These are phyloP conservation scores for Bradypus variegatus DNA, from an alignment of 2,797 vertebrate genomes.

Conservation along the genomic window DNA sequence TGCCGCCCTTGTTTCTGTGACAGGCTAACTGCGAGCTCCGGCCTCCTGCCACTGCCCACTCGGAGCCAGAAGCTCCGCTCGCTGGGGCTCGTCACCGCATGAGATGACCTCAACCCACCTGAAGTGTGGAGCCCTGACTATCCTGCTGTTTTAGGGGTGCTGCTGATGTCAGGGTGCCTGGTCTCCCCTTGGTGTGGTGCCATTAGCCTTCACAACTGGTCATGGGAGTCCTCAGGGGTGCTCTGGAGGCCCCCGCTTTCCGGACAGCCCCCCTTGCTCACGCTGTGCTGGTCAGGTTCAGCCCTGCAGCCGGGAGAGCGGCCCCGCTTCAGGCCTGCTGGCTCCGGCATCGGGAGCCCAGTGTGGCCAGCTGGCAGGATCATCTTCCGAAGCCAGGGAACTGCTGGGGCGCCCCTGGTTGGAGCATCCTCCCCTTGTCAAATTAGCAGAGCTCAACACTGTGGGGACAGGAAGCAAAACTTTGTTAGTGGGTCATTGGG, in stretches of 20 bases:
- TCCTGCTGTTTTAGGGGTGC: background rate
- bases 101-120: background rate
- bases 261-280: background rate
- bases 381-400: background rate
- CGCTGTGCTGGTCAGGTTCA: fast-evolving
- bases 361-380: background rate
- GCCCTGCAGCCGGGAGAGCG: too few species aligned
- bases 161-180: too few species aligned
- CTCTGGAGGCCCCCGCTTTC: background rate
- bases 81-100: background rate
- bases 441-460: background rate
- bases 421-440: background rate
- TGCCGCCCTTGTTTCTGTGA: background rate
- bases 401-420: too few species aligned
- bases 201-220: background rate
- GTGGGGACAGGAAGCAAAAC: background rate
- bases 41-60: background rate
- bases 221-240: background rate
- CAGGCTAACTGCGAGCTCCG: too few species aligned
- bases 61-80: background rate
- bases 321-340: too few species aligned
- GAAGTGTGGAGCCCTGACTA: background rate
- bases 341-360: background rate
- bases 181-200: too few species aligned
- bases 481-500: background rate